phyloP scores from a whole-genome alignment of 2,888 invertebrate species.

The Eugnorisma glareosa region DNA sequence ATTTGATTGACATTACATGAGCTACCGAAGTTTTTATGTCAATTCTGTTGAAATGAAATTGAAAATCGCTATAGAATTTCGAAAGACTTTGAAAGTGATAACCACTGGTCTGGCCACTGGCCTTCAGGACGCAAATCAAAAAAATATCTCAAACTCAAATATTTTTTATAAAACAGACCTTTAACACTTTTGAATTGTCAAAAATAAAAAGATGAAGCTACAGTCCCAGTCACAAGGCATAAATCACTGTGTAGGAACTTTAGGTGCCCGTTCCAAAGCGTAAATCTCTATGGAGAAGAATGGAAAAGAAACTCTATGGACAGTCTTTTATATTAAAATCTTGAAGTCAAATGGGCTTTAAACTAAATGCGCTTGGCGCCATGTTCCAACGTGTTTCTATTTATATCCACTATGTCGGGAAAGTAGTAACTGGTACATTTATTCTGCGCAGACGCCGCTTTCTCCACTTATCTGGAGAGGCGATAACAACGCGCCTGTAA shows the following conservation, averaged over 20 bases:
- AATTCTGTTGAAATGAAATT: too few relatives aligned
- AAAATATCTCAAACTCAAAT: too few relatives aligned
- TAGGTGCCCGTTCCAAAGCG: too few relatives aligned
- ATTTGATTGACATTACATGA: too few relatives aligned
- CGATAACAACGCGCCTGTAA: not conserved
- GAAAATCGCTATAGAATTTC: too few relatives aligned
- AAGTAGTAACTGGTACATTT: conserved; percentile 49
- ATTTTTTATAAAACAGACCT: too few relatives aligned
- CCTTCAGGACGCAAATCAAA: too few relatives aligned
- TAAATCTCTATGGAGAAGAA: too few relatives aligned
- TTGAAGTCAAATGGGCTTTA: not conserved
- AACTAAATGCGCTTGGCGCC: not conserved
- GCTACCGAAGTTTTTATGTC: too few relatives aligned
- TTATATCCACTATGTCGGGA: conserved; percentile 36
- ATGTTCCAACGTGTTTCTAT: conserved; percentile 15
- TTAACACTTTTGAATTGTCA: too few relatives aligned
- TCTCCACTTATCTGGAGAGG: conserved; percentile 43
- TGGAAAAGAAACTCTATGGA: not conserved
- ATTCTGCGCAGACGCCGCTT: conserved; percentile 30
- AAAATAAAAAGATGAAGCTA: not conserved
- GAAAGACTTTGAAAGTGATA: too few relatives aligned
- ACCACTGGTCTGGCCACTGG: too few relatives aligned
- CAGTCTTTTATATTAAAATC: not conserved
- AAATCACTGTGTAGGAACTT: not conserved
- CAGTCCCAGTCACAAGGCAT: not conserved